Conservation (phyloP, 2,113 vertebrate species). For the Todiramphus saurophagus region DNA sequence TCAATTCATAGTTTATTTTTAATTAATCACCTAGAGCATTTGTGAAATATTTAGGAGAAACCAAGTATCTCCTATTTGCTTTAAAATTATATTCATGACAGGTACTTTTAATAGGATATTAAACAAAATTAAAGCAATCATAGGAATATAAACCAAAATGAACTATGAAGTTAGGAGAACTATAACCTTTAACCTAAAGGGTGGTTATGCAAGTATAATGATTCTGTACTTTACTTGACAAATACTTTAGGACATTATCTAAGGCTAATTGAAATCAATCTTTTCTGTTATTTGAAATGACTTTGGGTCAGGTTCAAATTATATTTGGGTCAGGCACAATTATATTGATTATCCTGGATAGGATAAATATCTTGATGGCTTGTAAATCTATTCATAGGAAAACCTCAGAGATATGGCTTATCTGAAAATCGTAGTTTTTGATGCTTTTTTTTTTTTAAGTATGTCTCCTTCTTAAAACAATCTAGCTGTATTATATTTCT, state of each 20-base stretch:
- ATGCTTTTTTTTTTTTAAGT: background rate
- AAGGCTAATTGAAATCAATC: constrained; percentile 16
- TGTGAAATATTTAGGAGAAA: constrained; percentile 11
- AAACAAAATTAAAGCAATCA: background rate
- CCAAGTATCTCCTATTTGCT: background rate
- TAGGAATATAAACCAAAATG: constrained; percentile 3
- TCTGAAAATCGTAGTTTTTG: background rate
- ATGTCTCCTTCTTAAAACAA: background rate
- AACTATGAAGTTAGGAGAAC: background rate
- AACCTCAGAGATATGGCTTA: background rate
- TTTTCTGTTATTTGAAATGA: constrained; percentile 8
- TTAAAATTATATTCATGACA: constrained; percentile 35
- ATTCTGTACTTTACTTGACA: background rate
- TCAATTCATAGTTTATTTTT: constrained; percentile 46
- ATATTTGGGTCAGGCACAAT: constrained; percentile 18
- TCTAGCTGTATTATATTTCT: background rate
- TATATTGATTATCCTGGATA: constrained; percentile 28
- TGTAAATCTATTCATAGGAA: background rate
- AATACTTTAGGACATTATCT: constrained; percentile 33
- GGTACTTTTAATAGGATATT: constrained; percentile 31
- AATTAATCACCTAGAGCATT: constrained; percentile 22
- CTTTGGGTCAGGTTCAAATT: background rate
- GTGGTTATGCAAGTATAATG: background rate
- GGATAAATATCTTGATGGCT: background rate
- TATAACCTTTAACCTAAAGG: background rate